A percentile compares a stretch with the other conserved stretches of the same genome.
phyloP scores from a whole-genome alignment of 2,113 vertebrate species.

The Brachyistius frenatus region DNA sequence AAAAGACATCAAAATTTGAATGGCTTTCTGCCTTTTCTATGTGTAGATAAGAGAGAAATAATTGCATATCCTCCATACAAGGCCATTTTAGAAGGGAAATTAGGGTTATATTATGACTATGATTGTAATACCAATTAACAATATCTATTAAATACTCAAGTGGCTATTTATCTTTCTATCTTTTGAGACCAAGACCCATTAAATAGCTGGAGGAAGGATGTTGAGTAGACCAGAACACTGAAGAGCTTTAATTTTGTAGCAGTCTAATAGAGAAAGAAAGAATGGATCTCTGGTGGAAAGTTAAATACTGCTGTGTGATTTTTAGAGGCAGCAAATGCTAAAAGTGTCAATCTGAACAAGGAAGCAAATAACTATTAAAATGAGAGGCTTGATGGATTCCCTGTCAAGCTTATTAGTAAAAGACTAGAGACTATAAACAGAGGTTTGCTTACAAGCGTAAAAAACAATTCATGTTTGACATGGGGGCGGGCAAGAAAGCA shows the following conservation, averaged over 20 bases:
- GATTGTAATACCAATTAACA: too few species aligned
- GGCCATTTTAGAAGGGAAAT: not conserved
- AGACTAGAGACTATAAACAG: slow-evolving; percentile 26
- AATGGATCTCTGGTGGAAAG: slow-evolving; percentile 12
- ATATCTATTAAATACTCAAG: too few species aligned
- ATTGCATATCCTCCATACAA: not conserved
- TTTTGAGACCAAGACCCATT: not conserved
- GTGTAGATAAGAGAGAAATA: not conserved
- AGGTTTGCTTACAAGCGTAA: slow-evolving; percentile 25
- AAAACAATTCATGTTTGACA: slow-evolving; percentile 44
- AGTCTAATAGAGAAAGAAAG: not conserved
- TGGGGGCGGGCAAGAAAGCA: slow-evolving; percentile 8
- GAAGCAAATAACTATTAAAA: slow-evolving; percentile 35
- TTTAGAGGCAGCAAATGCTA: not conserved
- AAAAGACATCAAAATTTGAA: too few species aligned
- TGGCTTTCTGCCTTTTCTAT: too few species aligned
- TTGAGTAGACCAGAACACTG: too few species aligned
- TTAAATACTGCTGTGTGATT: not conserved
- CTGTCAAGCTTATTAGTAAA: slow-evolving; percentile 34
- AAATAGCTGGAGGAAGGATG: not conserved
- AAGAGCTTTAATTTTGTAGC: not conserved
- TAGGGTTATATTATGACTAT: too few species aligned
- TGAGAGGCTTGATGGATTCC: slow-evolving; percentile 45
- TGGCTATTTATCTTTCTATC: not conserved
- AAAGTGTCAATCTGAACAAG: slow-evolving; percentile 30